These are phyloP conservation scores for Harpegnathos saltator DNA, from an alignment of 1,140 invertebrate species.

Conservation along the genomic window DNA sequence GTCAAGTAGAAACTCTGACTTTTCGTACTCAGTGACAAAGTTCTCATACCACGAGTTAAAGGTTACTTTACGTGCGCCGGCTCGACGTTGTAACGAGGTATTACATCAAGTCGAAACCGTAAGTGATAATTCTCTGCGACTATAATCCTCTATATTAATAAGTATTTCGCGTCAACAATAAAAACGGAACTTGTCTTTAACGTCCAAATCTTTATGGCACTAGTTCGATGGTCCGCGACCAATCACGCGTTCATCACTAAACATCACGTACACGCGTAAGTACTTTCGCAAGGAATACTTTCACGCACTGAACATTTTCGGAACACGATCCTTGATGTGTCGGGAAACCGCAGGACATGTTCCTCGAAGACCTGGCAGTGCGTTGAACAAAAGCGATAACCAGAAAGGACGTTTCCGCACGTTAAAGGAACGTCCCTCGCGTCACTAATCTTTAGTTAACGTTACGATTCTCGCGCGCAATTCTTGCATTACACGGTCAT, in stretches of 20 bases:
- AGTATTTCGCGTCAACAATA: conserved; percentile 33
- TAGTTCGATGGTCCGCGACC: conserved; percentile 61
- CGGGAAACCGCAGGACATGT: background rate
- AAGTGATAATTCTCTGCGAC: conserved; percentile 27
- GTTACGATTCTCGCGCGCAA: background rate
- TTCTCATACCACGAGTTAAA: conserved; percentile 32
- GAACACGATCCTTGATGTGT: background rate
- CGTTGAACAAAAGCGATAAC: background rate
- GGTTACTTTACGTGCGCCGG: background rate
- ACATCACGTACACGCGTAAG: conserved; percentile 61
- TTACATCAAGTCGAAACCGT: background rate
- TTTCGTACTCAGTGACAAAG: background rate
- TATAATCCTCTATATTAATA: conserved; percentile 20
- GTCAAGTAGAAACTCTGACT: background rate
- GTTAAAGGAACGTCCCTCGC: background rate
- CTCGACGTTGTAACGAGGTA: conserved; percentile 9
- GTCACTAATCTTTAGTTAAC: conserved; percentile 6
- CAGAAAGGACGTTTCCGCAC: background rate
- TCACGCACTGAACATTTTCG: conserved; percentile 51
- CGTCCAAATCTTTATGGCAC: conserved; percentile 69
- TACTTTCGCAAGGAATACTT: conserved; percentile 3
- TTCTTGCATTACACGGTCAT: background rate
- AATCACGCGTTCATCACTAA: conserved; percentile 58
- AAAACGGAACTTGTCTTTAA: conserved; percentile 38
- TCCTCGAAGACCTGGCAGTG: background rate